Percentiles rank a stretch among this genome's conserved stretches.
phyloP scores from a whole-genome alignment of 2,113 vertebrate species.

The Centropus bengalensis region DNA sequence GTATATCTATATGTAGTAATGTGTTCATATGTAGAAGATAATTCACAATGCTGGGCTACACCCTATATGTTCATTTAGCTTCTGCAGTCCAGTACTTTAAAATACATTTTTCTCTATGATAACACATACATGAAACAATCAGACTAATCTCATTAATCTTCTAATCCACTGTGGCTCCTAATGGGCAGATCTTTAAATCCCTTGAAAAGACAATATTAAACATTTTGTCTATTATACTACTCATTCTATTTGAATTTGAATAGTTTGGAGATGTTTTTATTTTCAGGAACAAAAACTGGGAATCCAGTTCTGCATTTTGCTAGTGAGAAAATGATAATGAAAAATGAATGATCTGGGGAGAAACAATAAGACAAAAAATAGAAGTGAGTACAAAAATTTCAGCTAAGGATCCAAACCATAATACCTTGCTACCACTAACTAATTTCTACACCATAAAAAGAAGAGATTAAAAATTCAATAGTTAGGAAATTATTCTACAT shows the following conservation, averaged over 20 bases:
- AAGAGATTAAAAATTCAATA: background rate
- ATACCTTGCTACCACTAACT: accelerated
- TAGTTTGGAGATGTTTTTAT: background rate
- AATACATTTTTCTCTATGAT: background rate
- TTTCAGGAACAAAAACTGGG: background rate
- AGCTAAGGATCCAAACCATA: background rate
- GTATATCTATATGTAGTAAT: background rate
- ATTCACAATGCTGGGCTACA: background rate
- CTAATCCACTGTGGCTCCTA: background rate
- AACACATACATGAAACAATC: background rate
- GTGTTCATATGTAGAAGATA: background rate
- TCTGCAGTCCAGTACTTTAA: background rate
- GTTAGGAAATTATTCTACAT: background rate
- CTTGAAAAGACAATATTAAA: background rate
- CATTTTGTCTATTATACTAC: background rate
- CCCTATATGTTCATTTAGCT: background rate
- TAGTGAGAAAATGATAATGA: background rate
- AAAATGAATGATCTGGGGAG: background rate
- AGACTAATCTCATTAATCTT: background rate
- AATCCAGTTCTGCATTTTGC: background rate
- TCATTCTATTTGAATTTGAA: background rate
- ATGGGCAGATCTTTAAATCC: background rate
- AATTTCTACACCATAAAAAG: background rate
- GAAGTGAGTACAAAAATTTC: background rate
- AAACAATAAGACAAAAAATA: background rate